Evolutionary conservation across 2,888 invertebrate genomes (phyloP), one percentile per base, ranked within the genome.

Genomic region (Habroteleia sp.): DNA sequence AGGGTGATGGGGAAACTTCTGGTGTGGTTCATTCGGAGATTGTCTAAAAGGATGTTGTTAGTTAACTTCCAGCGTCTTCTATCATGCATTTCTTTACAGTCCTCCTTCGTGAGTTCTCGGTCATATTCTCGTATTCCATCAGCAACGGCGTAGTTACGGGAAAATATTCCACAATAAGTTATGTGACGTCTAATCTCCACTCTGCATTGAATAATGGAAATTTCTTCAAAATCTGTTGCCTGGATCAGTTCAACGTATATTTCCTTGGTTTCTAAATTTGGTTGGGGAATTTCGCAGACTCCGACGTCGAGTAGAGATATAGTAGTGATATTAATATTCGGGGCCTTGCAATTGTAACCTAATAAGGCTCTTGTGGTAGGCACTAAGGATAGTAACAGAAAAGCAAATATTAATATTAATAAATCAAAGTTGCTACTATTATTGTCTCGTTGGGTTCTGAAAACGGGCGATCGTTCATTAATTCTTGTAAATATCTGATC

Each of bases 291-390:
- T 1, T 68, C 23, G 16, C 69, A 73, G 7, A 25, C 17, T 0
- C 39, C 65, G 0, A 73, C 60, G 5, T 56, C 66, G 4, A 48
- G 7, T 5, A 71, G 11, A 0, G 73, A 76, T 1, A 74, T 17
- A 0, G 62, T 66, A 0, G 69, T 76, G 0, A 73, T n/a, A 25
- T 73, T 73, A 3, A 63, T 25, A 3, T 16, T 31, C 2, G 8
- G 17, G 0, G 14, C 17, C 0, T 41, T 60, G 3, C 71, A 75
- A 11, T 71, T 50, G 4, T 71, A 71, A 10, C 66, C 71, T 1
- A 20, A 1, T 35, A 37, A 1, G 3, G 5, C 25, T 7, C 3
- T 3, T 5, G 7, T 7, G 25, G 25, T 6, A 25, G 25, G 5
- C n/a, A n/a, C n/a, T n/a, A n/a, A n/a, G n/a, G n/a, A n/a, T n/a